These are phyloP conservation scores for Entomobrya multifasciata DNA, from an alignment of 2,888 invertebrate genomes.

Conservation along the genomic window DNA sequence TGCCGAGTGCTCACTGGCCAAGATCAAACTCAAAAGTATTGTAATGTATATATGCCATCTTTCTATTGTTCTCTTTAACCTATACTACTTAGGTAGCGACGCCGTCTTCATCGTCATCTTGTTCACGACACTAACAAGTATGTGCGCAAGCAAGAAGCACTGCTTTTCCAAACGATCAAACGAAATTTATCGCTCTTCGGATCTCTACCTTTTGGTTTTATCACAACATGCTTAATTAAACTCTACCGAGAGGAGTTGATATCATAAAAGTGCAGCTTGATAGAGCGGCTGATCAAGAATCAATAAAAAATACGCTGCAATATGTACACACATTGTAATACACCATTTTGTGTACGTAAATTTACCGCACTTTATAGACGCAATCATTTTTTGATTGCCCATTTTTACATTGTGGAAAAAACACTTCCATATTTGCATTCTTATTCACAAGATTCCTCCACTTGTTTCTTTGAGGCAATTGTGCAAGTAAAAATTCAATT, in stretches of 20 bases:
- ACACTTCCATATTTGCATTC: not conserved
- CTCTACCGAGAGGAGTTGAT: not conserved
- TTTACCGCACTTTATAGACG: not conserved
- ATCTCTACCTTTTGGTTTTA: conserved; percentile 31
- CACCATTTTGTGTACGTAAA: not conserved
- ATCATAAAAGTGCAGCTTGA: conserved; percentile 6
- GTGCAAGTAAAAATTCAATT: conserved; percentile 38
- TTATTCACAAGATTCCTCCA: not conserved
- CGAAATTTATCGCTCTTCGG: conserved; percentile 23
- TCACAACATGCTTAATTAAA: conserved; percentile 26
- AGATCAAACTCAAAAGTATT: too few relatives aligned
- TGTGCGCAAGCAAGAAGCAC: not conserved
- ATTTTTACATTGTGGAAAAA: not conserved
- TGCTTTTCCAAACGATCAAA: not conserved
- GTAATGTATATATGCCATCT: too few relatives aligned
- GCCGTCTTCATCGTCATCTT: too few relatives aligned
- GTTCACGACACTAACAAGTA: not conserved
- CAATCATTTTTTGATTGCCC: conserved; percentile 14
- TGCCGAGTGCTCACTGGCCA: too few relatives aligned
- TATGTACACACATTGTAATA: not conserved
- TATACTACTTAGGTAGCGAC: too few relatives aligned
- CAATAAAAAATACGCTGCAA: conserved; percentile 10
- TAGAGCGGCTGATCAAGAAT: conserved; percentile 18
- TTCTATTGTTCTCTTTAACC: too few relatives aligned
- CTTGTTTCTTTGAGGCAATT: conserved; percentile 1